Conservation (phyloP, 2,888 invertebrate species). For the Macrophya alboannulata region DNA sequence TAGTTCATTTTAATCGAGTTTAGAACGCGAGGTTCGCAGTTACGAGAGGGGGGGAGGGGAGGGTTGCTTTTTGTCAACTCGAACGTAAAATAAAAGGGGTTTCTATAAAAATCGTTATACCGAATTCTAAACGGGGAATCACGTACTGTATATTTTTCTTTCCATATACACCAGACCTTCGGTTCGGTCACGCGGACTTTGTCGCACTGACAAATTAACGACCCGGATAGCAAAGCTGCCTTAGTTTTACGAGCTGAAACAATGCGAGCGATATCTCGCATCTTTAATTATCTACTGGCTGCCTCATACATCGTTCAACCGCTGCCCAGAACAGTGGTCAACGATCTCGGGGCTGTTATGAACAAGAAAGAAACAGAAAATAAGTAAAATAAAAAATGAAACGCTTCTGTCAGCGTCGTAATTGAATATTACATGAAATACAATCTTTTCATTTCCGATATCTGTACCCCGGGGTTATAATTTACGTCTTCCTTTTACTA, state of each 20-base stretch:
- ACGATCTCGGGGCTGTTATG: neutral
- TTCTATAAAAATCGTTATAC: constrained; percentile 8
- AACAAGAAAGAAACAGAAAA: neutral
- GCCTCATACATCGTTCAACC: constrained; percentile 45
- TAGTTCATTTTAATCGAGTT: constrained; percentile 13
- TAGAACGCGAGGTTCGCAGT: neutral
- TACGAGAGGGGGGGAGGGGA: neutral
- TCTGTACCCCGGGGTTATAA: neutral
- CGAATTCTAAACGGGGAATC: constrained; percentile 35
- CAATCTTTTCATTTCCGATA: constrained; percentile 44
- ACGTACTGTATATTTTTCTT: constrained; percentile 47
- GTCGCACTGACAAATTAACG: constrained; percentile 45
- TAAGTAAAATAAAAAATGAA: neutral
- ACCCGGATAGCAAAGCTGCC: neutral
- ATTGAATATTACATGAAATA: constrained; percentile 50
- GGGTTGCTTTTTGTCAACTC: constrained; percentile 18
- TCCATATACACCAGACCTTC: neutral
- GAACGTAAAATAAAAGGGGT: neutral
- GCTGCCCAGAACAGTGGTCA: neutral
- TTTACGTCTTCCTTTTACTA: neutral
- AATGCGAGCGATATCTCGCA: constrained; percentile 43
- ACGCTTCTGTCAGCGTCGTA: constrained; percentile 22
- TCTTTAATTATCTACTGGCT: constrained; percentile 47
- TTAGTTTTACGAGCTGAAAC: constrained; percentile 49
- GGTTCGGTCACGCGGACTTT: neutral